These are phyloP conservation scores for Stegophylla sp. DNA, from an alignment of 2,888 invertebrate genomes.

Conservation along the genomic window DNA sequence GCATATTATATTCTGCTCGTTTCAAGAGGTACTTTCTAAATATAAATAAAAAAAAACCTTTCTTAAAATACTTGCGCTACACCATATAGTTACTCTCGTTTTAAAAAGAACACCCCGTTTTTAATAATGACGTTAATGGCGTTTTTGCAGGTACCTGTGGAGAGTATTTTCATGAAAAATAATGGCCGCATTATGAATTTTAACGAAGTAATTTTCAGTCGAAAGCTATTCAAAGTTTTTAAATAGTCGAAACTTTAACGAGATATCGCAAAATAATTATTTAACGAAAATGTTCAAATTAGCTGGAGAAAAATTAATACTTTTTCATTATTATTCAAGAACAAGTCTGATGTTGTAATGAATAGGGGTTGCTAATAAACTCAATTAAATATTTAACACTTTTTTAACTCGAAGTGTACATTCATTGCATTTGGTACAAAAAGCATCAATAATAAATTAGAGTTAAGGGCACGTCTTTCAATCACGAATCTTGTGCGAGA, in stretches of 20 bases:
- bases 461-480: too few species aligned
- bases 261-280: constrained; percentile 44
- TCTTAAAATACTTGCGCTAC: not conserved
- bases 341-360: too few species aligned
- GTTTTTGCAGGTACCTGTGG: constrained; percentile 11
- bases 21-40: constrained; percentile 9
- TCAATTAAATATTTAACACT: too few species aligned
- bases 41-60: constrained; percentile 39
- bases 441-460: too few species aligned
- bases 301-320: not conserved
- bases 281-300: constrained; percentile 15
- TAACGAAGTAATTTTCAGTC: constrained; percentile 45
- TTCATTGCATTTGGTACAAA: too few species aligned
- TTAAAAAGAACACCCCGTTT: constrained; percentile 6
- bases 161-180: constrained; percentile 46
- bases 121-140: constrained; percentile 38
- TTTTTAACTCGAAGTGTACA: too few species aligned
- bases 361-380: too few species aligned
- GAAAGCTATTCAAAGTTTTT: constrained; percentile 38
- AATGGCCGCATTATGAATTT: constrained; percentile 49
- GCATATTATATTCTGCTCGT: not conserved
- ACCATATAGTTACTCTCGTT: not conserved
- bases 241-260: constrained; percentile 33
- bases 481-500: too few species aligned
- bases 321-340: not conserved